Evolutionary conservation across 2,888 invertebrate species (phyloP).

Genomic region (Epirrhoe alternata): DNA sequence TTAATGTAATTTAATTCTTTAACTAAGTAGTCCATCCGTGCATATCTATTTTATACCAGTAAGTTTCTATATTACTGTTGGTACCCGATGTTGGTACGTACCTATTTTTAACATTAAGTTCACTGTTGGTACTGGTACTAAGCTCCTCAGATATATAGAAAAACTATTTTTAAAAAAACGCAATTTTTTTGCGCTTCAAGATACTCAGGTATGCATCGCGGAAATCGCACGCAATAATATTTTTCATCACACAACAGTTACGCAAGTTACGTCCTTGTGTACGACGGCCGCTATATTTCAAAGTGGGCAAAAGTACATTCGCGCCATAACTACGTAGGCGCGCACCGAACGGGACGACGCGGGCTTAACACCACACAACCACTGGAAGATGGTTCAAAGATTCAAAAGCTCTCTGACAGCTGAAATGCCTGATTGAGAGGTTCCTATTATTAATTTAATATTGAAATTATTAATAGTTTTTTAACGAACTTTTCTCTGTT

Average conservation of each 20-base stretch:
- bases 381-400: constrained; percentile 12
- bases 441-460: no score
- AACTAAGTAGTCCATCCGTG: no score
- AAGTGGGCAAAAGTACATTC: constrained; percentile 85
- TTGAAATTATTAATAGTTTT: no score
- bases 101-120: no score
- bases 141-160: not conserved
- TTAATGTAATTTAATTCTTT: no score
- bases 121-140: no score
- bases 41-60: no score
- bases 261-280: constrained; percentile 66
- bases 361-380: constrained; percentile 56
- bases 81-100: no score
- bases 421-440: no score
- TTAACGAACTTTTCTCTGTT: no score
- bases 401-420: not conserved
- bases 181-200: not conserved
- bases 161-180: not conserved
- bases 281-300: constrained; percentile 74
- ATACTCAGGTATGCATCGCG: not conserved
- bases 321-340: constrained; percentile 84
- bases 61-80: no score
- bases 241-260: constrained; percentile 41
- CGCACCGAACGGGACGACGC: constrained; percentile 75
- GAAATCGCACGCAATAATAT: constrained; percentile 31